phyloP scores from a whole-genome alignment of 2,113 vertebrate genomes.

The Chitala chitala region DNA sequence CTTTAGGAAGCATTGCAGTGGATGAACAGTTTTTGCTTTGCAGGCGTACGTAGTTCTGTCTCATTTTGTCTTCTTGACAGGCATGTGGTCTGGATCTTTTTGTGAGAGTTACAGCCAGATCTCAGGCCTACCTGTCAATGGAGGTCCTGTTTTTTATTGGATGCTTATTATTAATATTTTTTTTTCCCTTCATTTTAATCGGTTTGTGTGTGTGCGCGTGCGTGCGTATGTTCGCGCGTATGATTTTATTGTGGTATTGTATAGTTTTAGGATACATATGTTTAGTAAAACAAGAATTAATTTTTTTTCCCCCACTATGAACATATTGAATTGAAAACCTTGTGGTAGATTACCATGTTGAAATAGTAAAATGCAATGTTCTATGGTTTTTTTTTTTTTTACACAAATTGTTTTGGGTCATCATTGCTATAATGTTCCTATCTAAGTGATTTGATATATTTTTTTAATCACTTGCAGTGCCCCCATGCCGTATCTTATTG shows the following conservation, averaged over 20 bases:
- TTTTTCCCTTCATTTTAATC: too few species aligned
- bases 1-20: slow-evolving; percentile 45
- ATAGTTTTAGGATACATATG: neutral
- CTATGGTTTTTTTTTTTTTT: neutral
- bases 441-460: slow-evolving; percentile 31
- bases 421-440: neutral
- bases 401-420: neutral
- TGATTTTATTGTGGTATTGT: too few species aligned
- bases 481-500: slow-evolving; percentile 96
- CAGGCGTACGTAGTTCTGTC: slow-evolving; percentile 16
- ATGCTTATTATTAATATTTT: too few species aligned
- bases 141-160: neutral
- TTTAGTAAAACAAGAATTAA: neutral
- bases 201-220: too few species aligned
- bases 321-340: neutral
- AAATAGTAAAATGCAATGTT: neutral
- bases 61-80: slow-evolving; percentile 1
- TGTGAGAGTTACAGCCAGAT: neutral
- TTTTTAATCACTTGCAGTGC: slow-evolving; percentile 66
- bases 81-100: neutral
- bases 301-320: neutral
- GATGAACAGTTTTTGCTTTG: slow-evolving; percentile 42
- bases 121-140: neutral
- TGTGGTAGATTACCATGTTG: too few species aligned
- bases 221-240: too few species aligned